A percentile compares a stretch with the other conserved stretches of the same genome.
These are phyloP conservation scores for Drosophila santomea DNA, from an alignment of 1,140 invertebrate species.

Conservation along the genomic window DNA sequence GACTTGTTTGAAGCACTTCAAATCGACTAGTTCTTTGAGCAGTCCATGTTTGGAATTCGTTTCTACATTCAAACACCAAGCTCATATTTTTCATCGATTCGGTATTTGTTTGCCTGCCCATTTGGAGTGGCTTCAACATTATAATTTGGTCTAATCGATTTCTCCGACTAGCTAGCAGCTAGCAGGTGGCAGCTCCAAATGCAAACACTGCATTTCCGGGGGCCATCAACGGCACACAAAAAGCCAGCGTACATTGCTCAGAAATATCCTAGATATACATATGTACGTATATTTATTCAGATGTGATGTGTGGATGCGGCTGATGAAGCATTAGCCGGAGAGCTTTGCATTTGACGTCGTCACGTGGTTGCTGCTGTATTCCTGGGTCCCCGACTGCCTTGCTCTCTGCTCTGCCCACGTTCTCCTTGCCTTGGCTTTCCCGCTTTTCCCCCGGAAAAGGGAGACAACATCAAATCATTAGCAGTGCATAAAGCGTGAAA, in stretches of 20 bases:
- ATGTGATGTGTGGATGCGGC: conserved; percentile 6
- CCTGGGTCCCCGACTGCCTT: conserved; percentile 6
- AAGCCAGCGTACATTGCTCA: background rate
- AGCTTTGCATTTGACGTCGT: conserved; percentile 51
- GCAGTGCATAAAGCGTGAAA: conserved; percentile 79
- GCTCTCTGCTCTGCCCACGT: conserved; percentile 1
- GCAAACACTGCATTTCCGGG: conserved; percentile 29
- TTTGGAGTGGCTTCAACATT: conserved; percentile 29
- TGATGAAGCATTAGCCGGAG: conserved; percentile 30
- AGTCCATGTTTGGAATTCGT: conserved; percentile 1
- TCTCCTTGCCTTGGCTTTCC: conserved; percentile 8
- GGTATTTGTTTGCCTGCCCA: conserved; percentile 17
- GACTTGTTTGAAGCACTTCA: background rate
- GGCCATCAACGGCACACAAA: conserved; percentile 13
- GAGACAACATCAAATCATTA: conserved; percentile 76
- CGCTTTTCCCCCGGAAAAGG: conserved; percentile 14
- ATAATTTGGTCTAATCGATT: conserved; percentile 38
- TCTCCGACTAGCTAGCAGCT: conserved; percentile 9
- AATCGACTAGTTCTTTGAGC: background rate
- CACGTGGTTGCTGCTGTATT: conserved; percentile 31
- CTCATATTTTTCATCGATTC: conserved; percentile 9
- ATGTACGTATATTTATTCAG: background rate
- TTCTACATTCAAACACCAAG: conserved; percentile 3
- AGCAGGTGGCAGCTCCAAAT: conserved; percentile 12
- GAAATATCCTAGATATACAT: conserved; percentile 17